These are phyloP conservation scores for Heliconius charithonia DNA, from an alignment of 2,888 invertebrate species.

Conservation along the genomic window DNA sequence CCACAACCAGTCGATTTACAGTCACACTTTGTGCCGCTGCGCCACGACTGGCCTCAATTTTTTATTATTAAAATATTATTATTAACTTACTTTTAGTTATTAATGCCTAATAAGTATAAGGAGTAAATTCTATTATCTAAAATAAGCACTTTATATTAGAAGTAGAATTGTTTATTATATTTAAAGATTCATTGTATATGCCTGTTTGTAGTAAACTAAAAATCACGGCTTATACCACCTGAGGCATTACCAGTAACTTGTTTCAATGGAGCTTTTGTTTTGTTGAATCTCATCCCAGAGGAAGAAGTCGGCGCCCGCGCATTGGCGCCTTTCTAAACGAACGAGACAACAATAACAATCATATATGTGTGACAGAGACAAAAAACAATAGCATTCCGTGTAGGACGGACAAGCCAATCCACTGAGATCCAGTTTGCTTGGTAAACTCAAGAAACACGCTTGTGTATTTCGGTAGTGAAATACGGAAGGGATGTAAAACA, in stretches of 20 bases:
- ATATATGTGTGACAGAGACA: constrained; percentile 61
- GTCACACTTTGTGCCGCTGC: too few species aligned
- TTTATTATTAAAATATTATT: not conserved
- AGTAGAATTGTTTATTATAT: not conserved
- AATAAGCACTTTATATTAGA: not conserved
- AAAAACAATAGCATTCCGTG: constrained; percentile 73
- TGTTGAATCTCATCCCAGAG: constrained; percentile 74
- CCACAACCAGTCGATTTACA: too few species aligned
- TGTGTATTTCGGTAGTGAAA: constrained; percentile 58
- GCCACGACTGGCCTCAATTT: too few species aligned
- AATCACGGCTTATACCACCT: constrained; percentile 68
- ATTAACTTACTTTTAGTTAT: not conserved
- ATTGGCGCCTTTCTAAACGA: constrained; percentile 78
- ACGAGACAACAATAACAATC: constrained; percentile 55
- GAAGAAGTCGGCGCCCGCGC: constrained; percentile 79
- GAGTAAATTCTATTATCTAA: not conserved
- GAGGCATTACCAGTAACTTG: constrained; percentile 73
- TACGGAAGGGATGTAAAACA: constrained; percentile 77
- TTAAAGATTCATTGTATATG: constrained; percentile 42
- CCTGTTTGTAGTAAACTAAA: constrained; percentile 64
- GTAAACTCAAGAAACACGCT: constrained; percentile 68
- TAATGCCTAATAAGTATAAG: not conserved
- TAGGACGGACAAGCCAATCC: constrained; percentile 69
- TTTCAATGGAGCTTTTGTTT: constrained; percentile 79
- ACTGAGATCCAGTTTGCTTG: constrained; percentile 80